These are phyloP conservation scores for Caranx ignobilis DNA, from an alignment of 2,113 vertebrate species.

Conservation along the genomic window DNA sequence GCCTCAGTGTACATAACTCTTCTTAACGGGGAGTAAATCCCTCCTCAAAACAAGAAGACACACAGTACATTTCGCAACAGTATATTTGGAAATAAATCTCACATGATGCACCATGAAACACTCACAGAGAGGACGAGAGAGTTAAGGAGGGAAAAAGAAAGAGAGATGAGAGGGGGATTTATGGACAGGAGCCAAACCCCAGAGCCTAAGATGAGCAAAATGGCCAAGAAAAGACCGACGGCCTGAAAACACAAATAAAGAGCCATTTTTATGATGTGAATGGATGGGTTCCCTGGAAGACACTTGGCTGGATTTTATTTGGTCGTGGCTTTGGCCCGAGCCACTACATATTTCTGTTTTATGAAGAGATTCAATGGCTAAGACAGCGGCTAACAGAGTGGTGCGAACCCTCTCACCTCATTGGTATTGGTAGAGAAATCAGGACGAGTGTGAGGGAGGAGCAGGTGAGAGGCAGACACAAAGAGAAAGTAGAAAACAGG, in stretches of 20 bases:
- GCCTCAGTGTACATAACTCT: constrained; percentile 84
- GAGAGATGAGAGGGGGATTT: constrained; percentile 75
- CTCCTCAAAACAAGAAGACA: constrained; percentile 78
- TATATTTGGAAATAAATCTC: constrained; percentile 88
- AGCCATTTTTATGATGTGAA: constrained; percentile 79
- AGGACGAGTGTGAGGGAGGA: background rate
- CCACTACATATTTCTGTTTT: constrained; percentile 83
- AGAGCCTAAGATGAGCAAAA: constrained; percentile 76
- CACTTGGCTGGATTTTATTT: constrained; percentile 79
- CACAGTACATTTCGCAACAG: constrained; percentile 81
- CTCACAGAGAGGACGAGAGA: constrained; percentile 69
- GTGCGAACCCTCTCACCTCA: constrained; percentile 59
- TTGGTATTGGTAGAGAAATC: constrained; percentile 27
- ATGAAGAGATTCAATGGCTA: constrained; percentile 78
- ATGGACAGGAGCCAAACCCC: constrained; percentile 68
- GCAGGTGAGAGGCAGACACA: constrained; percentile 6
- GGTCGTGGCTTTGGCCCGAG: constrained; percentile 73
- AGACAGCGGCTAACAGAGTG: constrained; percentile 69
- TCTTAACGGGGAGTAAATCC: constrained; percentile 84
- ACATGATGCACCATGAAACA: constrained; percentile 82
- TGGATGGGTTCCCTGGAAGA: constrained; percentile 76
- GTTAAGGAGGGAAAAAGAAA: constrained; percentile 51
- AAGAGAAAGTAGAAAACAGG: background rate
- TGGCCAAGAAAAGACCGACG: constrained; percentile 70
- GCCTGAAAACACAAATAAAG: constrained; percentile 81